A percentile compares a stretch with the other conserved stretches of the same genome.
These are phyloP conservation scores for Sylvilagus bachmani DNA, from an alignment of 2,113 vertebrate genomes.

Conservation along the genomic window DNA sequence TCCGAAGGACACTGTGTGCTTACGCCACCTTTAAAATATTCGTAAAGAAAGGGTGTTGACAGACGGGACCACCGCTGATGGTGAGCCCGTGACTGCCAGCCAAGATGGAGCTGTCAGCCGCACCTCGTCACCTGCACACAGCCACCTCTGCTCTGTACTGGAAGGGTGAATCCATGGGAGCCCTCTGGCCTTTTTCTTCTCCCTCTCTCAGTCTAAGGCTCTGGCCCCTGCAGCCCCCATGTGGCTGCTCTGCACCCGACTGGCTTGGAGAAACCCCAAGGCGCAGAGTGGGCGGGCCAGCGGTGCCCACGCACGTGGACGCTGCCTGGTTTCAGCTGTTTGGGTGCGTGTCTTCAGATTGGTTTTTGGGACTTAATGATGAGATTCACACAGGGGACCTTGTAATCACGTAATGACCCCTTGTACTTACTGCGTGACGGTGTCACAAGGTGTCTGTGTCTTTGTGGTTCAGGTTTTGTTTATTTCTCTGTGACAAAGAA, in stretches of 20 bases:
- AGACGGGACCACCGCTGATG: background rate
- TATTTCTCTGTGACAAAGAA: background rate
- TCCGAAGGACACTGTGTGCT: background rate
- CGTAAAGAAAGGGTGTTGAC: background rate
- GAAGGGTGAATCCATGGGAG: background rate
- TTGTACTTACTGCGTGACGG: background rate
- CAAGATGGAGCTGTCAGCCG: background rate
- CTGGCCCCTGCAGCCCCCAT: background rate
- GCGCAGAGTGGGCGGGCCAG: background rate
- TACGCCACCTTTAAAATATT: background rate
- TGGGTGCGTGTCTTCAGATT: background rate
- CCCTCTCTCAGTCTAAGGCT: too few relatives aligned
- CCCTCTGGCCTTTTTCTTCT: fast-evolving
- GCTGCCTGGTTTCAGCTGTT: fast-evolving
- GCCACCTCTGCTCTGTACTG: background rate
- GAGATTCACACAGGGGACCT: constrained; percentile 12
- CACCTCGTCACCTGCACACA: too few relatives aligned
- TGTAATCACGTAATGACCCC: constrained; percentile 16
- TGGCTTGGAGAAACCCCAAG: background rate
- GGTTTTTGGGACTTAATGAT: background rate
- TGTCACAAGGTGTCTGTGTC: background rate
- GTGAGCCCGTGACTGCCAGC: background rate
- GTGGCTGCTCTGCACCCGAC: background rate
- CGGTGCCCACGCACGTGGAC: fast-evolving
- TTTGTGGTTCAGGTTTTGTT: background rate